phyloP scores from a whole-genome alignment of 2,888 invertebrate species.

The Ethmia dodecea region DNA sequence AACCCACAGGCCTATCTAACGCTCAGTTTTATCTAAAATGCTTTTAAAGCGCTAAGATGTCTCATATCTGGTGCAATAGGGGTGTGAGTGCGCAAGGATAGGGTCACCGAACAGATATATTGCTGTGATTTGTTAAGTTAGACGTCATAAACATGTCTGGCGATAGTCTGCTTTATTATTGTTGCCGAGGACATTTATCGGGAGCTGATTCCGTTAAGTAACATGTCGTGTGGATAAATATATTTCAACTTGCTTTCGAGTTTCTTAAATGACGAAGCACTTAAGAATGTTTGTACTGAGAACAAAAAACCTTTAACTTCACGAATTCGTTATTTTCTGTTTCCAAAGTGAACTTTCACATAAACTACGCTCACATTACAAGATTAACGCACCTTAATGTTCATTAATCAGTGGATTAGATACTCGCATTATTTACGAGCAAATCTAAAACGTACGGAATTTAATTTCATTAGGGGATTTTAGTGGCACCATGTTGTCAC shows the following conservation, averaged over 20 bases:
- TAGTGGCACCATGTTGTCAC: conserved; percentile 69
- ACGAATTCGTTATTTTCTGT: no score
- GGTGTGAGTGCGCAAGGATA: conserved; percentile 19
- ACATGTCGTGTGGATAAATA: neutral
- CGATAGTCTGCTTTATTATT: conserved; percentile 47
- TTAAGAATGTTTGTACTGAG: neutral
- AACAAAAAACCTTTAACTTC: no score
- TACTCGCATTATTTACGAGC: conserved; percentile 71
- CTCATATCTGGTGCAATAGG: conserved; percentile 22
- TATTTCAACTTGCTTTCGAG: conserved; percentile 10
- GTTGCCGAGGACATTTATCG: no score
- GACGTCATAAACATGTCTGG: conserved; percentile 58
- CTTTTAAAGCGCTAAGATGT: conserved; percentile 59
- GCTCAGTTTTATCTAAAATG: conserved; percentile 61
- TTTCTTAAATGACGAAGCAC: no score
- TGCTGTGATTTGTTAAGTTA: conserved; percentile 54
- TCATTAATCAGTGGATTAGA: conserved; percentile 76
- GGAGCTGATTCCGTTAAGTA: no score
- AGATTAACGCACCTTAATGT: conserved; percentile 46
- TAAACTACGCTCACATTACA: conserved; percentile 28
- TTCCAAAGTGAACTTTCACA: no score
- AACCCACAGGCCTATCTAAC: conserved; percentile 51
- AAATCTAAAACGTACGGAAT: conserved; percentile 73
- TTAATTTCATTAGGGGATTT: conserved; percentile 76
- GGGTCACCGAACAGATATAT: conserved; percentile 43